phyloP scores from a whole-genome alignment of 1,140 invertebrate species.

The Cyclargus thomasi region DNA sequence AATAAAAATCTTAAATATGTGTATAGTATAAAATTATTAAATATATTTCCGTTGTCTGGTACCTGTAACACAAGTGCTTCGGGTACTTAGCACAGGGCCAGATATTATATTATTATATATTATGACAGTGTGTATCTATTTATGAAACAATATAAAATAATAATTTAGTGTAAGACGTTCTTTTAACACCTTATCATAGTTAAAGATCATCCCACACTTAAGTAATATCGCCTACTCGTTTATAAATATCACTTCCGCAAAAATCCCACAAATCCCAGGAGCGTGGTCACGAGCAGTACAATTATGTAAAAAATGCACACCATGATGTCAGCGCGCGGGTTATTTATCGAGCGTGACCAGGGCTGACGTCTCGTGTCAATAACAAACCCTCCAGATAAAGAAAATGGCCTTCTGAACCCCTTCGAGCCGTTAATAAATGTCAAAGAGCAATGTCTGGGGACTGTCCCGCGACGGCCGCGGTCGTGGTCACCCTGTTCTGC shows the following conservation, averaged over 20 bases:
- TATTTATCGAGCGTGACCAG: conserved; percentile 22
- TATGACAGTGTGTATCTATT: too few species aligned
- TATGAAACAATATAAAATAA: too few species aligned
- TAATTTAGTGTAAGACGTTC: too few species aligned
- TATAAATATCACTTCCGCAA: neutral
- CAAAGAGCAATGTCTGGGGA: conserved; percentile 30
- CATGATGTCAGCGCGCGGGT: conserved; percentile 8
- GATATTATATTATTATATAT: too few species aligned
- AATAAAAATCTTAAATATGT: too few species aligned
- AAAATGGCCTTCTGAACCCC: conserved; percentile 41
- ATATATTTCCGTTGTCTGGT: too few species aligned
- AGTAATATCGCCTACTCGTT: neutral
- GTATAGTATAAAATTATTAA: too few species aligned
- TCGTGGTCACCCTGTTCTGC: neutral
- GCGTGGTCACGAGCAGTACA: neutral
- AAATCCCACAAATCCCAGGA: neutral
- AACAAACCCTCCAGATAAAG: conserved; percentile 34
- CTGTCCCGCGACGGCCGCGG: neutral
- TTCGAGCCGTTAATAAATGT: conserved; percentile 57
- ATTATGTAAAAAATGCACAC: conserved; percentile 10
- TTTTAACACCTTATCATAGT: too few species aligned
- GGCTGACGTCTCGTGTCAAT: conserved; percentile 33
- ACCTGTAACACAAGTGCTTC: too few species aligned
- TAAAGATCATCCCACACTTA: too few species aligned
- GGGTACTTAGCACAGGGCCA: too few species aligned